Base-by-base conservation (phyloP, 2,113 vertebrate species). In the Notechis scutatus region DNA sequence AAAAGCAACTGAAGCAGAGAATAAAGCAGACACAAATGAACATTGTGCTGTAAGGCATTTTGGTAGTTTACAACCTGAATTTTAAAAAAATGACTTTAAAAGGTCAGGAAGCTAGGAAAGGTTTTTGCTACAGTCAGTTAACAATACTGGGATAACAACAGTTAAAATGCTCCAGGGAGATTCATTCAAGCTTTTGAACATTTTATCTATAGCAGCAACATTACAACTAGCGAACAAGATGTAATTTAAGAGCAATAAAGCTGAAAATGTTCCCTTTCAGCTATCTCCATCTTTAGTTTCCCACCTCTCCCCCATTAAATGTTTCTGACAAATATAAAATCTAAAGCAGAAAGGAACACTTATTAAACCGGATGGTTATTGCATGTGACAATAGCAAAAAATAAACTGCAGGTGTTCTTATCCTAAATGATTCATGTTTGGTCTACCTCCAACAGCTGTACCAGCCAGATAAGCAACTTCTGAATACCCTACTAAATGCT, bases 1-100 rank as follows among this genome's bases (percentile, higher is more conserved):
- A 92, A 87, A 23, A 90, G 74, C 21, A 52, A 90, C 64, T 56
- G 91, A 92, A 90, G 91, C 81, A 61, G 69, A 91, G 34, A 69
- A 91, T 24, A 74, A 57, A 57, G 92, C 74, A 91, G 86, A 86
- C 88, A 92, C 93, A 94, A 93, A 93, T 11, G 8, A 45, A 90
- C 74, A 90, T 85, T 89, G 91, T 89, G 57, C 50, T n/a, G 21
- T 42, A 85, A 92, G 88, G 50, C 20, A 2, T 26, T 91, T 85
- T 59, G 18, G 23, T 64, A 39, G 29, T 47, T 64, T 57, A 74
- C 56, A 56, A 90, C 47, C 74, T 87, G 93, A 92, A 56, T 92
- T 81, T 2, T 0, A 2, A 23, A 42, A 39, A 47, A 55, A 8
- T 88, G 61, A 85, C 61, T 26, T 26, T 81, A 56, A 89, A 81